Evolutionary conservation across 2,888 invertebrate genomes (phyloP).

Genomic region (Biston stratarius): DNA sequence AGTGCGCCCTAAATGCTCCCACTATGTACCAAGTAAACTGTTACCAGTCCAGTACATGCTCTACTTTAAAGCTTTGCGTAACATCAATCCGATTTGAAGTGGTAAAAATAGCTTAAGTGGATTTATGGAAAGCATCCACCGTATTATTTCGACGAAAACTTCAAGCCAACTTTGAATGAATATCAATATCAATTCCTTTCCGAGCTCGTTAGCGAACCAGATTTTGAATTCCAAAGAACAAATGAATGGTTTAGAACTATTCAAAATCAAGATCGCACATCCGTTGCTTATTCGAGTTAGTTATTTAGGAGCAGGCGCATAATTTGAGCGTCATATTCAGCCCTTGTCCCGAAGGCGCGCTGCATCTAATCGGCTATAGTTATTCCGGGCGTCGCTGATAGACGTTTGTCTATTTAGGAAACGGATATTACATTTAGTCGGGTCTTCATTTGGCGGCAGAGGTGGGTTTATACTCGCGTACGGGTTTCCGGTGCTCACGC

Average conservation of each 20-base stretch:
- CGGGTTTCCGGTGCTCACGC: slow-evolving; percentile 79
- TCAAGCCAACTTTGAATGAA: slow-evolving; percentile 9
- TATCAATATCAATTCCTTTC: slow-evolving; percentile 20
- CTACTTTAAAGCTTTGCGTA: slow-evolving; percentile 53
- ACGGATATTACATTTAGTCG: slow-evolving; percentile 86
- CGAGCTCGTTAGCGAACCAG: slow-evolving; percentile 22
- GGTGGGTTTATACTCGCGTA: slow-evolving; percentile 82
- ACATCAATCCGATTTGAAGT: slow-evolving; percentile 42
- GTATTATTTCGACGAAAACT: slow-evolving; percentile 21
- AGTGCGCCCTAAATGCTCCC: slow-evolving; percentile 50
- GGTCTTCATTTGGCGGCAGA: slow-evolving; percentile 84
- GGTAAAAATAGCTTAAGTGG: slow-evolving; percentile 53
- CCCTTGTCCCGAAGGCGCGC: slow-evolving; percentile 52
- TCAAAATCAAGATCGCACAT: slow-evolving; percentile 47
- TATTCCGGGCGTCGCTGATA: slow-evolving; percentile 83
- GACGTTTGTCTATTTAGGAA: slow-evolving; percentile 86
- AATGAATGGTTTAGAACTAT: slow-evolving; percentile 23
- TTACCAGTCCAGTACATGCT: slow-evolving; percentile 46
- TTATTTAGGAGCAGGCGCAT: slow-evolving; percentile 51
- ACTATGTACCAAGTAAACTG: slow-evolving; percentile 27
- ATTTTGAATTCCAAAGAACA: slow-evolving; percentile 28
- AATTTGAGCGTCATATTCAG: slow-evolving; percentile 56
- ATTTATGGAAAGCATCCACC: slow-evolving; percentile 33
- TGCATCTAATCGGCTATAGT: slow-evolving; percentile 81
- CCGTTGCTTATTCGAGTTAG: slow-evolving; percentile 52